Evolutionary conservation across 2,888 invertebrate genomes (phyloP).

Genomic region (Clusia tigrina): DNA sequence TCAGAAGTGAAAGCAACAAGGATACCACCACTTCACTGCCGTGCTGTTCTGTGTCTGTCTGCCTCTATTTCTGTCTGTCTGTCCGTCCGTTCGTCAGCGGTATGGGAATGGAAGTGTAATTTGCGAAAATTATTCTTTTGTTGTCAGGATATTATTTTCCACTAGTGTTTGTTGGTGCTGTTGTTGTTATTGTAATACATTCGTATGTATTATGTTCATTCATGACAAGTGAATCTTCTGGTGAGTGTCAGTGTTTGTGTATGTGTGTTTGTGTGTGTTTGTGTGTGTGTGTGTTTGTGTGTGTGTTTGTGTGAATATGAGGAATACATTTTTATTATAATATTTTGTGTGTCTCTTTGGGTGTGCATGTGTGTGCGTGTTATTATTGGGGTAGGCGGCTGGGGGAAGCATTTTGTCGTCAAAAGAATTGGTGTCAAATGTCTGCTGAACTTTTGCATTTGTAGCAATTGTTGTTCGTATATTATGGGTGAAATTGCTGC

Average conservation of each 20-base stretch:
- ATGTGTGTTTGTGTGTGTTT: not conserved
- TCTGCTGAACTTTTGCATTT: conserved; percentile 1
- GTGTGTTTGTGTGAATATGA: not conserved
- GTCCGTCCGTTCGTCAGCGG: too few species aligned
- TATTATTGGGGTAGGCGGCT: too few species aligned
- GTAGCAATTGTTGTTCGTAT: not conserved
- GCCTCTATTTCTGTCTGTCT: too few species aligned
- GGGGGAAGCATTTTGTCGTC: not conserved
- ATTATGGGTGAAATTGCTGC: not conserved
- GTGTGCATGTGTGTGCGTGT: not conserved
- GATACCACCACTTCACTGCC: not conserved
- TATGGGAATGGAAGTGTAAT: not conserved
- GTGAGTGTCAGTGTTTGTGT: not conserved
- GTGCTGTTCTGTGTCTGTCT: not conserved
- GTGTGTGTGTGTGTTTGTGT: not conserved
- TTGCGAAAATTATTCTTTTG: not conserved
- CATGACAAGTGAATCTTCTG: not conserved
- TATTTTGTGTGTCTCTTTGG: not conserved
- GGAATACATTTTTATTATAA: conserved; percentile 6
- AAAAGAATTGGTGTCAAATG: conserved; percentile 6
- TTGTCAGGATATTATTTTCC: not conserved
- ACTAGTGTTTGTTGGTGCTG: not conserved
- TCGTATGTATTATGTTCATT: conserved; percentile 1
- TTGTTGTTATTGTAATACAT: not conserved
- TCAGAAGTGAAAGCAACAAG: not conserved